Evolutionary conservation across 2,888 invertebrate genomes (phyloP).

Genomic region (Sminthurides aquaticus): DNA sequence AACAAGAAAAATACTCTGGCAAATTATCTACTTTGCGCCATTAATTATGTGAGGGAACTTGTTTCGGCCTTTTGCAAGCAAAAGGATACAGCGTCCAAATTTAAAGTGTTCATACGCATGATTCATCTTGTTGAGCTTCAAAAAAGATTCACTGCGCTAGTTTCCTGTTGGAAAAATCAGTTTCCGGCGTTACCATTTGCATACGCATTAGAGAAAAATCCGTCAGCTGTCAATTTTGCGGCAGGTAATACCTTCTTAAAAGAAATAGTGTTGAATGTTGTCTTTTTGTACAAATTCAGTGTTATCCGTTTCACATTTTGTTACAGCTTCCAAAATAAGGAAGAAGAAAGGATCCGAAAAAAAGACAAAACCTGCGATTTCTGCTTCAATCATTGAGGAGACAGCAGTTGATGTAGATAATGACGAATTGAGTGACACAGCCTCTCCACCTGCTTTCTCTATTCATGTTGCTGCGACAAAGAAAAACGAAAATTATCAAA

Average conservation of each 20-base stretch:
- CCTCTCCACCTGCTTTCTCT: neutral
- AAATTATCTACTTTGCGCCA: constrained; percentile 12
- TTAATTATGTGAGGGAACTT: constrained; percentile 19
- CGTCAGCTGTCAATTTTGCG: neutral
- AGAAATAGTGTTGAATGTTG: neutral
- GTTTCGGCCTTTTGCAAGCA: constrained; percentile 16
- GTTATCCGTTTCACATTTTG: neutral
- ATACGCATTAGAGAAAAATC: constrained; percentile 14
- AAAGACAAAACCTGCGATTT: neutral
- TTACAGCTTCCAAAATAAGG: constrained; percentile 1
- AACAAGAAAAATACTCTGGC: constrained; percentile 14
- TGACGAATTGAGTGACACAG: neutral
- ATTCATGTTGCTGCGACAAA: neutral
- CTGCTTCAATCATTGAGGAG: neutral
- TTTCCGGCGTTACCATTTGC: constrained; percentile 13
- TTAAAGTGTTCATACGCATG: constrained; percentile 14
- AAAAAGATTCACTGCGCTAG: constrained; percentile 4
- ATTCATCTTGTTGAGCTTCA: constrained; percentile 11
- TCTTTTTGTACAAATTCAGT: neutral
- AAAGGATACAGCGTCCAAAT: constrained; percentile 2
- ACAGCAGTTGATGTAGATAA: neutral
- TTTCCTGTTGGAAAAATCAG: constrained; percentile 1
- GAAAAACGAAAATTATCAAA: neutral
- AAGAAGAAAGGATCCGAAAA: neutral
- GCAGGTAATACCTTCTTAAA: neutral